Evolutionary conservation across 2,113 vertebrate genomes (phyloP), one percentile per base, ranked within the genome.

Genomic region (Spilogale gracilis): DNA sequence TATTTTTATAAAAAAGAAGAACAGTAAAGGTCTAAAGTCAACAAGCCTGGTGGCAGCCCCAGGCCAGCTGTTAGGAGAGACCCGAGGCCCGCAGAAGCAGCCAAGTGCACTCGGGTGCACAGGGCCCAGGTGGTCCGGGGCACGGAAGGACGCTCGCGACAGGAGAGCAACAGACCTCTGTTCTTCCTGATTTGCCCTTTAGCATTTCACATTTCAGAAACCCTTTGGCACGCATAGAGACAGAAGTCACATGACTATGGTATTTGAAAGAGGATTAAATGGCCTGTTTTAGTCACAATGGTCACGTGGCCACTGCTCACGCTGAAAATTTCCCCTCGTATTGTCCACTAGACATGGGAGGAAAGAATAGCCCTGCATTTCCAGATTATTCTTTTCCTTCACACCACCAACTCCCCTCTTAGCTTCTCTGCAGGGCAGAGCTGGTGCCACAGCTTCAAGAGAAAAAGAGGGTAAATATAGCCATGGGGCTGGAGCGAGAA

Each of bases 11-110:
- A 92, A 97, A 79, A 90, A 84, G 82, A 94, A 93, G 48, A 97
- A 82, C 81, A 96, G 96, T 89, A 97, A 95, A 98, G 97, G 43
- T 95, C 81, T 98, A 97, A 93, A 67, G 94, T 96, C 90, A 98
- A 81, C 89, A 95, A 89, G 97, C 78, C 94, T 84, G 81, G 96
- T 48, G 91, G 94, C 88, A 97, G 91, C 5, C 88, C 67, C 60
- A 43, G 82, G 92, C 65, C 65, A 30, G 82, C 67, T 92, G 82
- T 85, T 91, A 65, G 45, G 97, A 94, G 50, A 95, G 92, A 93
- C 61, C 30, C 6, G 50, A 95, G 95, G 97, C 10, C 67, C 25
- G 6, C 48, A 91, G 96, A 96, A 97, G 78, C 1, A 1, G 54
- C 38, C 95, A 89, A 25, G 86, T 78, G 96, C 61, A 94, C 95